Evolutionary conservation across 2,797 vertebrate species (phyloP).

Genomic region (Halcyon smyrnensis): DNA sequence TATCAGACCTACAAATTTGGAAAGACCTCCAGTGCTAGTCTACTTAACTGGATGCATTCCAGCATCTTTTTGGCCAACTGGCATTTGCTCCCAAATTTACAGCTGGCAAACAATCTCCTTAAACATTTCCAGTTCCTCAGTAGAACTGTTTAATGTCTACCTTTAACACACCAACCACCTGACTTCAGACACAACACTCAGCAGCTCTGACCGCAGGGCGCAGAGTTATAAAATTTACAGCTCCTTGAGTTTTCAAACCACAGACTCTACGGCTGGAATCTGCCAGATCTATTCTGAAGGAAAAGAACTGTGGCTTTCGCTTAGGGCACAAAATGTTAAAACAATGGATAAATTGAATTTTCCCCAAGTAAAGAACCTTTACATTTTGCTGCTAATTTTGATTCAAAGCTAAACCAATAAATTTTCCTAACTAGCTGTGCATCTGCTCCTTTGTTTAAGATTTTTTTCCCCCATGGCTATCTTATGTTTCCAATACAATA

Average conservation of each 20-base stretch:
- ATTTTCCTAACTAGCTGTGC: conserved; percentile 37
- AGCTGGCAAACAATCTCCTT: conserved; percentile 79
- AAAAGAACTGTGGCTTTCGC: background rate
- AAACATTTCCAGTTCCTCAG: conserved; percentile 80
- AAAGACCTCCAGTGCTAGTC: conserved; percentile 76
- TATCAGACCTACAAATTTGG: conserved; percentile 73
- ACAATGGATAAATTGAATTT: conserved; percentile 50
- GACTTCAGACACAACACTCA: conserved; percentile 82
- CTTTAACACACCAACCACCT: conserved; percentile 83
- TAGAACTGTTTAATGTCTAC: conserved; percentile 80
- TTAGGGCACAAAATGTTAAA: conserved; percentile 19
- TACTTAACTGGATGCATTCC: conserved; percentile 81
- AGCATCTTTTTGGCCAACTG: conserved; percentile 78
- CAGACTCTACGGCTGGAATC: conserved; percentile 54
- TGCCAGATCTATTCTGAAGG: conserved; percentile 46
- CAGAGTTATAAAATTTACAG: conserved; percentile 84
- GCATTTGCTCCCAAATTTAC: conserved; percentile 81
- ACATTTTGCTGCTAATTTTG: conserved; percentile 55
- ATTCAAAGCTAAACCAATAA: conserved; percentile 52
- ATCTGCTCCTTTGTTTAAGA: conserved; percentile 34
- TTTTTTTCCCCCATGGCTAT: background rate
- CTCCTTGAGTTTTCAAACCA: conserved; percentile 76
- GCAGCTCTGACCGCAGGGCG: conserved; percentile 78
- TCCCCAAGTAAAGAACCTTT: conserved; percentile 26
- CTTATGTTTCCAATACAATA: background rate